These are phyloP conservation scores for Ceratosolen solmsi DNA, from an alignment of 1,140 invertebrate species.

Conservation along the genomic window DNA sequence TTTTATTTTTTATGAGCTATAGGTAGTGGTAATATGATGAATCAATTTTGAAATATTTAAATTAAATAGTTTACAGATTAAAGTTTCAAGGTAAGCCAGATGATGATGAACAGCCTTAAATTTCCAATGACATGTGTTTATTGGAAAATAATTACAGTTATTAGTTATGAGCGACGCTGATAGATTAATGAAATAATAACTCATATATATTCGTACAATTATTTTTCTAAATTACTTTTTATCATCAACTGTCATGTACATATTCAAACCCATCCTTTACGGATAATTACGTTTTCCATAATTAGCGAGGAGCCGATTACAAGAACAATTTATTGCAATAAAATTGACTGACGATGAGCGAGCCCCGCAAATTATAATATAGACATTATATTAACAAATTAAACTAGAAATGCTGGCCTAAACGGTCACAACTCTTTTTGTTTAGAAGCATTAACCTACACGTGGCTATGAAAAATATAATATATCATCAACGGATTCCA, in stretches of 20 bases:
- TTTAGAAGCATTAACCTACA: not conserved
- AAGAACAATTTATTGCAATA: not conserved
- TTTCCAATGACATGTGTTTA: slow-evolving; percentile 4
- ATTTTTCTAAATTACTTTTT: not conserved
- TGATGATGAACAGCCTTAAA: slow-evolving; percentile 3
- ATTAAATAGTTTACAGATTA: slow-evolving; percentile 20
- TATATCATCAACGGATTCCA: not conserved
- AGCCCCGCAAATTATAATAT: not conserved
- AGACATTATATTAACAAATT: not conserved
- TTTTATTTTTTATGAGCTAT: not conserved
- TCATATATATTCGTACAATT: not conserved
- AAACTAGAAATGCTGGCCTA: not conserved
- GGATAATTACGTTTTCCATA: too few species aligned
- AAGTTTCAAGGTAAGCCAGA: slow-evolving; percentile 22
- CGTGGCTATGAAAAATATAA: too few species aligned
- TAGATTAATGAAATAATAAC: not conserved
- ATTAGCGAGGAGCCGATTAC: not conserved
- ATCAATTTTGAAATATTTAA: slow-evolving; percentile 2
- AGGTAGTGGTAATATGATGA: not conserved
- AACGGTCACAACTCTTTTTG: not conserved
- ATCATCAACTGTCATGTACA: too few species aligned
- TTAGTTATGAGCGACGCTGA: not conserved
- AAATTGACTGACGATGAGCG: not conserved
- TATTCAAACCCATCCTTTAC: too few species aligned
- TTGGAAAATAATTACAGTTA: not conserved